phyloP scores from a whole-genome alignment of 2,797 vertebrate genomes.

The Xenopus petersii region DNA sequence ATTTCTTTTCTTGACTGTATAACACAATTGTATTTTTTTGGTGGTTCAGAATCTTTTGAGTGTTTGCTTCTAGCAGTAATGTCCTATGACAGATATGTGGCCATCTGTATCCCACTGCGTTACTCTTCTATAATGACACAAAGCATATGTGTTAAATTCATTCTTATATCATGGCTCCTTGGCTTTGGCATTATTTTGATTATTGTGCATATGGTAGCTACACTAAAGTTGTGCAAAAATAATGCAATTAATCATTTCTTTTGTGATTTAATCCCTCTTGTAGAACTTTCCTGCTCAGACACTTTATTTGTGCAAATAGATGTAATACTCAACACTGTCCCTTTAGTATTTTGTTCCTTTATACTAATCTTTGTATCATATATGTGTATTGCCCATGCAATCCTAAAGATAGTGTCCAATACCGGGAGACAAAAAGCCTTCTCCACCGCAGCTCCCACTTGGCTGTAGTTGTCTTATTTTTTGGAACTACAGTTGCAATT shows the following conservation, averaged over 20 bases:
- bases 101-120: slow-evolving; percentile 44
- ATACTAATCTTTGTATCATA: not conserved
- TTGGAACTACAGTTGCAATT: not conserved
- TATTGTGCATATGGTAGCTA: slow-evolving; percentile 13
- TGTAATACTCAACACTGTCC: not conserved
- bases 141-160: slow-evolving; percentile 16
- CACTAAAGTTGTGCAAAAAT: slow-evolving; percentile 22
- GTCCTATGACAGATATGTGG: slow-evolving; percentile 47
- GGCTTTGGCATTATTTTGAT: slow-evolving; percentile 20
- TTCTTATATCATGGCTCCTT: slow-evolving; percentile 28
- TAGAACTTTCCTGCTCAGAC: slow-evolving; percentile 27
- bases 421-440: not conserved
- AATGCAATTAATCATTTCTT: slow-evolving; percentile 43
- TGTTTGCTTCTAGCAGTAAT: slow-evolving; percentile 45
- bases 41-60: slow-evolving; percentile 35
- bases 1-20: slow-evolving; percentile 39
- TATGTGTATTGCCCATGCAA: not conserved
- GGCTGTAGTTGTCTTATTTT: not conserved
- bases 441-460: not conserved
- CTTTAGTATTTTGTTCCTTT: not conserved
- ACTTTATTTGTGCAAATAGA: not conserved
- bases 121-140: slow-evolving; percentile 42
- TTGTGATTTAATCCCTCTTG: slow-evolving; percentile 32
- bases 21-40: slow-evolving; percentile 44
- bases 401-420: not conserved